Base-by-base conservation (phyloP, 1,140 invertebrate genomes). In the Temnothorax longispinosus region DNA sequence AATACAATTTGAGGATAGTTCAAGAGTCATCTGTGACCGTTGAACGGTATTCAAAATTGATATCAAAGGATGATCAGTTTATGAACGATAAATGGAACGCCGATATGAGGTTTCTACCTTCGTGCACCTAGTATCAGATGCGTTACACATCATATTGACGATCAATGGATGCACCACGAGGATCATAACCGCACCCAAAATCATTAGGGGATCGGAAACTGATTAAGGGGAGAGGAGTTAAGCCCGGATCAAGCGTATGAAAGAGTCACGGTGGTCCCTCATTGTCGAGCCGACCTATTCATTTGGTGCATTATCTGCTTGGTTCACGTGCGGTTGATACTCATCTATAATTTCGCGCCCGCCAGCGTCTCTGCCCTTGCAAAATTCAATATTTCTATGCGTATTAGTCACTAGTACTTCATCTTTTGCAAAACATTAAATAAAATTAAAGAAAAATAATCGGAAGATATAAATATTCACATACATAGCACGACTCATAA, bases 151-250 rank as follows among this genome's bases (percentile, higher is more conserved):
- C 47, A 69, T 35, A 77, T 32, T 38, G 50, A 71, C 67, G 13
- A 60, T 50, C 75, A 78, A 65, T 85, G 74, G 71, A 60, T 44
- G 56, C 82, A 41, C 82, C 74, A 78, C 44, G 60, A 78, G 77
- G 71, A 87, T 87, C 88, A 86, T 88, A 91, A 89, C 88, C 92
- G 92, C 92, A 89, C 87, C 89, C 91, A 91, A 92, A 94, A 94
- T 95, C 92, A 95, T 95, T 94, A 95, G 93, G 94, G 94, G 93
- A 94, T 94, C 91, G 93, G 87, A 91, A 94, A 93, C 94, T 95
- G 94, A 95, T 95, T 94, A 95, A 92, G 92, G 88, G 90, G 65
- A 81, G 75, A 50, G 87, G 89, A 92, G 88, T 93, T 94, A 92
- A 92, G 92, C 92, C 85, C 77, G 91, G 89, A 87, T 88, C 88